Conservation (phyloP, 2,888 invertebrate species). For the Scaptomyza flava region DNA sequence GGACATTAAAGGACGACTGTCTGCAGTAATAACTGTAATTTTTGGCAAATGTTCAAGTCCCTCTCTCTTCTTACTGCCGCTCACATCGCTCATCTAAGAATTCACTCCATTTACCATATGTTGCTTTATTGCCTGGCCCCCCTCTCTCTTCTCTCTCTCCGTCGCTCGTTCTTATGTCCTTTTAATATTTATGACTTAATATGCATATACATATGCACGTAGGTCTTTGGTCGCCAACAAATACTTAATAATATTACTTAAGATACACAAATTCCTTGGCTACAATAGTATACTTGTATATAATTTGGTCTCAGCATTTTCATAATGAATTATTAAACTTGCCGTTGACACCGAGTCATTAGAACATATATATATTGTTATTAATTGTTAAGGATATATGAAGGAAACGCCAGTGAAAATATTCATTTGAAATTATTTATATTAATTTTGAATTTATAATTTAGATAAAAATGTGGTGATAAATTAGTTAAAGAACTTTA, state of each 20-base stretch:
- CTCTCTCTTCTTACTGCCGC: slow-evolving; percentile 3
- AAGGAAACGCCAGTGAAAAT: background rate
- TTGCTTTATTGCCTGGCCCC: slow-evolving; percentile 14
- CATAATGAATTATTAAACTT: slow-evolving; percentile 63
- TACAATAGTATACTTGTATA: slow-evolving; percentile 10
- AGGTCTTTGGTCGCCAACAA: slow-evolving; percentile 49
- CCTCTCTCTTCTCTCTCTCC: background rate
- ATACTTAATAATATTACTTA: slow-evolving; percentile 56
- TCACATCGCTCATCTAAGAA: slow-evolving; percentile 51
- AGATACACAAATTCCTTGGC: slow-evolving; percentile 38
- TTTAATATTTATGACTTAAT: slow-evolving; percentile 73
- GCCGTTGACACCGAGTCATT: slow-evolving; percentile 47
- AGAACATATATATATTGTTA: slow-evolving; percentile 35
- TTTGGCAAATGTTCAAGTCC: slow-evolving; percentile 70
- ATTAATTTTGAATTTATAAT: no score
- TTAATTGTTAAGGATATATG: slow-evolving; percentile 7
- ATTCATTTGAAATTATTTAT: background rate
- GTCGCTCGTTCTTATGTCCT: slow-evolving; percentile 11
- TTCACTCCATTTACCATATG: slow-evolving; percentile 54
- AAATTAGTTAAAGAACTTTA: no score
- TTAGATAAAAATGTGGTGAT: no score
- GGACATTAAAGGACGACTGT: slow-evolving; percentile 57
- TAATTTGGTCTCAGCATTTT: slow-evolving; percentile 40
- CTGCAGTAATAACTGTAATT: slow-evolving; percentile 80
- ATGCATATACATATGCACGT: slow-evolving; percentile 57